phyloP scores from a whole-genome alignment of 37 sponge, comb jelly and placozoan species.

The Ianthella basta region DNA sequence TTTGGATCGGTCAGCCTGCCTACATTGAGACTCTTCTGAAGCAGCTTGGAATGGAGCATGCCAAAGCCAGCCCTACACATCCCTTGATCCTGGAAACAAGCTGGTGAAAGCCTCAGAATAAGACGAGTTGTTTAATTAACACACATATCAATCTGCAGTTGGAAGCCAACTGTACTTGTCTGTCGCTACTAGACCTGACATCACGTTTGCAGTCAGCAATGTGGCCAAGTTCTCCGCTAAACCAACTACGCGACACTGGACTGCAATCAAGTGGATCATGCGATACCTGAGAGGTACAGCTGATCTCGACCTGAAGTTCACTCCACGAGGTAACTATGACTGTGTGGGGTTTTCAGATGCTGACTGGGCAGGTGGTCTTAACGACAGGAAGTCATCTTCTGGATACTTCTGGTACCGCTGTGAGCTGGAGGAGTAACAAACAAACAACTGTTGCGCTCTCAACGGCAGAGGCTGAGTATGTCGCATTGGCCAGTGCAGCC shows the following conservation, averaged over 20 bases:
- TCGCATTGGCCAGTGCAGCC: conserved; percentile 53
- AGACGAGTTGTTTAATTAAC: conserved; percentile 23
- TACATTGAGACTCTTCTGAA: conserved; percentile 41
- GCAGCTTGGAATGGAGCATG: conserved; percentile 50
- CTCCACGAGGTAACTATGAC: neutral
- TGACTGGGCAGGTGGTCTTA: neutral
- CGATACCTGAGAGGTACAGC: conserved; percentile 38
- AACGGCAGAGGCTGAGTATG: conserved; percentile 51
- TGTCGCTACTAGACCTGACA: conserved; percentile 53
- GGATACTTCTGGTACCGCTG: neutral
- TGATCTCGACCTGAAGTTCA: neutral
- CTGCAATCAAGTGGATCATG: conserved; percentile 53
- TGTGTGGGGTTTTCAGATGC: conserved; percentile 16
- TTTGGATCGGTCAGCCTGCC: conserved; percentile 69
- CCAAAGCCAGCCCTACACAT: conserved; percentile 35
- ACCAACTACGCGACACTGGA: conserved; percentile 48
- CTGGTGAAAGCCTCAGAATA: conserved; percentile 24
- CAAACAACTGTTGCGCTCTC: conserved; percentile 28
- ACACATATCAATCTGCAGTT: conserved; percentile 51
- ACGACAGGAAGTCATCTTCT: conserved; percentile 19
- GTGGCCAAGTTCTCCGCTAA: conserved; percentile 53
- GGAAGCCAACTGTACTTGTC: conserved; percentile 53
- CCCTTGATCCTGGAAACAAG: conserved; percentile 44
- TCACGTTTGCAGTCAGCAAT: conserved; percentile 53
- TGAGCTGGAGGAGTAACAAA: conserved; percentile 22